phyloP scores from a whole-genome alignment of 2,797 vertebrate species.

The Crenichthys baileyi region DNA sequence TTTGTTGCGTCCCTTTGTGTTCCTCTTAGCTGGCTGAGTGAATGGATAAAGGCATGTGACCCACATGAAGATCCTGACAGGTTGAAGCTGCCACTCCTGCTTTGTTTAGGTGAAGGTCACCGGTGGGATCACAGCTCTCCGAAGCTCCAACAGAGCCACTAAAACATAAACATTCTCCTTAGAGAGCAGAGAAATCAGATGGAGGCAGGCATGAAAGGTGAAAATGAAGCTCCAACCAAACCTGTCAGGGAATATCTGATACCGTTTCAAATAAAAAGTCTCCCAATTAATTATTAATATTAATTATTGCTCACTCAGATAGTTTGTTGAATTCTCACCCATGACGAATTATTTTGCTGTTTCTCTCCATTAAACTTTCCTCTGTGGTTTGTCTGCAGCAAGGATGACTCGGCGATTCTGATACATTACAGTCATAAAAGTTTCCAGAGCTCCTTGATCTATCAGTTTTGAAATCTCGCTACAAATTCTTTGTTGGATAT shows the following conservation, averaged over 20 bases:
- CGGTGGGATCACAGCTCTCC: conserved; percentile 2
- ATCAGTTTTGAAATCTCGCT: not conserved
- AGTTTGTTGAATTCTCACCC: too few species aligned
- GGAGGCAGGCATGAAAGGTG: not conserved
- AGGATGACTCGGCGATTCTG: not conserved
- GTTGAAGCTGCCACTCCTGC: conserved; percentile 9
- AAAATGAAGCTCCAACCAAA: not conserved
- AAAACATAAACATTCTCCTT: not conserved
- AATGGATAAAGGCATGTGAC: conserved; percentile 38
- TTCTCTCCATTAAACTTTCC: not conserved
- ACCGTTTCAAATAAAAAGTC: too few species aligned
- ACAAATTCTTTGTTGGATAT: not conserved
- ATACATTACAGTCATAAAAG: not conserved
- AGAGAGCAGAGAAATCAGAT: conserved; percentile 6
- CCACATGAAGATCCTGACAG: conserved; percentile 33
- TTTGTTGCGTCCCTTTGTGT: conserved; percentile 35
- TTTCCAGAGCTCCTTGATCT: too few species aligned
- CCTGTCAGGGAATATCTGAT: not conserved
- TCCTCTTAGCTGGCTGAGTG: conserved; percentile 26
- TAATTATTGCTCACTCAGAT: too few species aligned
- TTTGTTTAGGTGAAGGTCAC: conserved; percentile 29
- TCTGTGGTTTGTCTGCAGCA: not conserved
- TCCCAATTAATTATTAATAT: too few species aligned
- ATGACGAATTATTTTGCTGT: not conserved
- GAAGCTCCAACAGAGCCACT: conserved; percentile 23